Base-by-base conservation (phyloP, 2,113 vertebrate genomes). In the Lonchura striata region DNA sequence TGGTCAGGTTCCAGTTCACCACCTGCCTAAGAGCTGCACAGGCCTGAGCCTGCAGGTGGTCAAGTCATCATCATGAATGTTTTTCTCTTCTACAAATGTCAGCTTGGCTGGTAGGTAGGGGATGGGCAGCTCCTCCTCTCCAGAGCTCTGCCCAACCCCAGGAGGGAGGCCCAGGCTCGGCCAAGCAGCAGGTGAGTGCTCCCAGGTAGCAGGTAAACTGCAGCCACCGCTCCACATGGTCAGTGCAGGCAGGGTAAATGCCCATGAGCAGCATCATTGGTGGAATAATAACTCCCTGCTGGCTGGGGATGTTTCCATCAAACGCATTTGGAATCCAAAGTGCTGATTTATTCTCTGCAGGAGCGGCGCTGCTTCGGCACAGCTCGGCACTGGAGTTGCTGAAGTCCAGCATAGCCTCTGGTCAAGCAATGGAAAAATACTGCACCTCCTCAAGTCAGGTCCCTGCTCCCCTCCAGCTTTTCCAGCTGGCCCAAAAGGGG, bases 1-100 rank as follows among this genome's bases (percentile, higher is more conserved):
- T 0, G 60, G 76, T 78, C 95, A 79, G 69, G 30, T 96, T 96
- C 94, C 94, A 95, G 92, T 96, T 95, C 79, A n/a, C 49, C 86
- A 75, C 70, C 63, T 59, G 90, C 80, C 86, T 44, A 24, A 59
- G 50, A 41, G 74, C 79, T 86, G 93, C 83, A 41, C 50, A 59
- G 54, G 52, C 52, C 44, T 1, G 2, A 69, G 39, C 71, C 74
- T 71, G 74, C 90, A 61, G 75, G 79, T 16, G 35, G 7, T 66
- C 71, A 37, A 33, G 54, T 81, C 56, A 3, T 35, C 35, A 15
- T 41, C 57, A n/a, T 42, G 54, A 24, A 0, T 17, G 19, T 23
- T 23, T 21, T 90, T 37, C 50, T 89, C 59, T 44, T 47, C 50
- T 9, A 31, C 64, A 61, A 71, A 60, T 1, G 4, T 20, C 25